Conservation (phyloP, 1,140 invertebrate genomes). For the Paramacrobiotus metropolitanus region DNA sequence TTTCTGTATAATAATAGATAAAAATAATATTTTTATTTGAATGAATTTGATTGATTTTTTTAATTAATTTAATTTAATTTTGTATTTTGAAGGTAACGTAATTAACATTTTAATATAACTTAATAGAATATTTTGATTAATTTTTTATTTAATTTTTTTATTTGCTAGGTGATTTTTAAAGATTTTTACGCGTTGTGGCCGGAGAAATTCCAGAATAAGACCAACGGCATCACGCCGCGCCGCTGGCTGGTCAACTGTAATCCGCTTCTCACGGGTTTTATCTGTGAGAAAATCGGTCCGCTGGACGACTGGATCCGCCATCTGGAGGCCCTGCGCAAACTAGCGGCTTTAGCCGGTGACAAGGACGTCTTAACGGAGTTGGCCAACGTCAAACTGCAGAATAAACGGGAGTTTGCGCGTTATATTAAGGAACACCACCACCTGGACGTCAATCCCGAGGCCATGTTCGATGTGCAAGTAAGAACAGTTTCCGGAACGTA, state of each 20-base stretch:
- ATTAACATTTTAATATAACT: no score
- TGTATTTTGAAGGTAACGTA: no score
- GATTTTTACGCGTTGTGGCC: conserved; percentile 88
- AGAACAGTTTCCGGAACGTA: not conserved
- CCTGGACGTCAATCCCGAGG: conserved; percentile 67
- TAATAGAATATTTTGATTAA: no score
- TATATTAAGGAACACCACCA: conserved; percentile 67
- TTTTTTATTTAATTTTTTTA: no score
- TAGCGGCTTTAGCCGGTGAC: conserved; percentile 67
- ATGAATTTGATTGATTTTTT: no score
- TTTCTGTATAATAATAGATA: no score
- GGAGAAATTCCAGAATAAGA: conserved; percentile 97
- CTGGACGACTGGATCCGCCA: conserved; percentile 72
- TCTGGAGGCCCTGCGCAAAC: conserved; percentile 53
- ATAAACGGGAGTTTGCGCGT: conserved; percentile 47
- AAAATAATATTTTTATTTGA: no score
- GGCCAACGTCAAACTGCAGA: conserved; percentile 53
- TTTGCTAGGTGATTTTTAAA: conserved; percentile 52
- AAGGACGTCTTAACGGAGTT: conserved; percentile 59
- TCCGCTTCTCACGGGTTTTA: conserved; percentile 77
- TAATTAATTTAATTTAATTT: no score
- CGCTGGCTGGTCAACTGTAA: conserved; percentile 90
- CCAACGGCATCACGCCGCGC: conserved; percentile 90
- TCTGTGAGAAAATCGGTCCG: conserved; percentile 81
- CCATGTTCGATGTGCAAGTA: conserved; percentile 81